Conservation (phyloP, 2,113 vertebrate genomes). For the Vireo altiloquus region DNA sequence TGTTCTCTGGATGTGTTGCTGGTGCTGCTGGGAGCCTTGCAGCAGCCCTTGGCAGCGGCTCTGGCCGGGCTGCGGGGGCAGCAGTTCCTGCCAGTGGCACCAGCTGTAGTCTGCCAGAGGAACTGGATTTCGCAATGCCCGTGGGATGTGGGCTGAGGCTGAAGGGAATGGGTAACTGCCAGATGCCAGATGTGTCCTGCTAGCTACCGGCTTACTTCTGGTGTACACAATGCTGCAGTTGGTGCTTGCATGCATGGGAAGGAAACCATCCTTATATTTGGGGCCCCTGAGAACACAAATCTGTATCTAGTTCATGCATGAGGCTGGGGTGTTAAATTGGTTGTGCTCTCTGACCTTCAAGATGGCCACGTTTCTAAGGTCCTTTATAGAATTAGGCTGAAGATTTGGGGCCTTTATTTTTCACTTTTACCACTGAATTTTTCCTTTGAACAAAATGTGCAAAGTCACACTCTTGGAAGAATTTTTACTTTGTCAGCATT, state of each 20-base stretch:
- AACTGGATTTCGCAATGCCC: neutral
- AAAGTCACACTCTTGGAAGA: neutral
- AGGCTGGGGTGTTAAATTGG: neutral
- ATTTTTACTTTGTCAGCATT: neutral
- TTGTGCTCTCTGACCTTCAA: neutral
- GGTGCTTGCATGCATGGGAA: neutral
- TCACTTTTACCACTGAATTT: neutral
- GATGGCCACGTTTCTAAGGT: neutral
- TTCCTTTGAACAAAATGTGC: neutral
- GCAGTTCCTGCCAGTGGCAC: neutral
- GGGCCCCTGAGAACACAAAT: neutral
- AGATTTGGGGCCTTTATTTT: neutral
- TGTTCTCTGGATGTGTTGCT: neutral
- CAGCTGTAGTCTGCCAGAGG: neutral
- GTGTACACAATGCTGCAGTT: neutral
- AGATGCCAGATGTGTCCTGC: neutral
- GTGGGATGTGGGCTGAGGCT: neutral
- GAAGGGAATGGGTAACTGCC: neutral
- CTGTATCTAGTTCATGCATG: neutral
- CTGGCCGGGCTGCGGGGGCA: rapidly evolving
- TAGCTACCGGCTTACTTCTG: neutral
- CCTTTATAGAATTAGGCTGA: neutral
- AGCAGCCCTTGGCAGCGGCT: neutral
- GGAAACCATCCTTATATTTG: neutral
- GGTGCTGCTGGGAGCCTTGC: neutral